Evolutionary conservation across 2,113 vertebrate species (phyloP).

Genomic region (Podarcis muralis): DNA sequence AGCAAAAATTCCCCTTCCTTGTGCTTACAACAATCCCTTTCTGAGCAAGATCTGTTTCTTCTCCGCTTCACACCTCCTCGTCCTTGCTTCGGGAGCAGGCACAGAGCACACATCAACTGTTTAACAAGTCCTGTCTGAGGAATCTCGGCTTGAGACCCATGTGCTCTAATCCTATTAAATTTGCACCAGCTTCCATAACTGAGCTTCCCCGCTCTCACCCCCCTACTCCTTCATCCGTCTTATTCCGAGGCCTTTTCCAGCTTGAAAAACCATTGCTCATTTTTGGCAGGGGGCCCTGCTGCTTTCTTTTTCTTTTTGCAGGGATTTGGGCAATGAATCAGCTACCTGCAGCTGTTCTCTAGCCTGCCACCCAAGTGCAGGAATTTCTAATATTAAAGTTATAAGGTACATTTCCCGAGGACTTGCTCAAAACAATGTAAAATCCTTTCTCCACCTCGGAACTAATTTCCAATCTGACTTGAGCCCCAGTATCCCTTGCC

Average conservation of each 20-base stretch:
- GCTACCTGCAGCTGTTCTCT: conserved; percentile 74
- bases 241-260: conserved; percentile 45
- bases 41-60: background rate
- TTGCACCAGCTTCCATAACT: conserved; percentile 61
- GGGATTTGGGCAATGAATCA: conserved; percentile 69
- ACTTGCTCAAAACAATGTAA: conserved; percentile 38
- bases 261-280: conserved; percentile 64
- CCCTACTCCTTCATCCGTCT: conserved; percentile 13
- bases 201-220: conserved; percentile 36
- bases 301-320: conserved; percentile 16
- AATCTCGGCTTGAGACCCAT: conserved; percentile 59
- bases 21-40: background rate
- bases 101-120: conserved; percentile 33
- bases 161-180: conserved; percentile 73
- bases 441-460: conserved; percentile 42
- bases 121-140: conserved; percentile 59
- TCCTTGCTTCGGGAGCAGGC: background rate
- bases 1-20: background rate
- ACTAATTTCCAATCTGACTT: background rate
- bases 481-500: background rate
- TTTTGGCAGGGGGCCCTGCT: conserved; percentile 57
- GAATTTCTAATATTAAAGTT: conserved; percentile 68
- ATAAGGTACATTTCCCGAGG: conserved; percentile 18
- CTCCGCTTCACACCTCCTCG: background rate
- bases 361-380: conserved; percentile 70